A percentile compares a stretch with the other conserved stretches of the same genome.
Conservation (phyloP, 2,888 invertebrate species). For the Gastracanthus pulcherrimus region DNA sequence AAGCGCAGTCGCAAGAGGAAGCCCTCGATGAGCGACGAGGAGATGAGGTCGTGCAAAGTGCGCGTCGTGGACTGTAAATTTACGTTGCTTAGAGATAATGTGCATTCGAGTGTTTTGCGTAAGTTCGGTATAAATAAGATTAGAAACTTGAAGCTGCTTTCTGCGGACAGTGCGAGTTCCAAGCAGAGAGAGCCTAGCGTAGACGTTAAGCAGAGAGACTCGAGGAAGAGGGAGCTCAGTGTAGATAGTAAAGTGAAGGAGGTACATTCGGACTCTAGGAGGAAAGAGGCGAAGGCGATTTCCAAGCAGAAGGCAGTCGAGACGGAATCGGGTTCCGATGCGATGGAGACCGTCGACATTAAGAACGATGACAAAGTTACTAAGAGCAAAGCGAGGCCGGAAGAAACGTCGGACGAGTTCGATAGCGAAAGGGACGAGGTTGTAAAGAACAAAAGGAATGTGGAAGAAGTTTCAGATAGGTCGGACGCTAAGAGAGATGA, state of each 20-base stretch:
- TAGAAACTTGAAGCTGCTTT: conserved; percentile 26
- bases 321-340: not conserved
- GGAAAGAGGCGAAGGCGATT: not conserved
- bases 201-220: not conserved
- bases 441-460: no score
- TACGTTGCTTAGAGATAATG: conserved; percentile 63
- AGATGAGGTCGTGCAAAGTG: conserved; percentile 71
- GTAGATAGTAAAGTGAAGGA: not conserved
- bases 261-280: not conserved
- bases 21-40: conserved; percentile 54
- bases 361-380: no score
- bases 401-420: no score
- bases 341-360: no score
- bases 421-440: no score
- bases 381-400: no score
- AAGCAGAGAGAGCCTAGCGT: conserved; percentile 16
- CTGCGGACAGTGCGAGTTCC: conserved; percentile 1
- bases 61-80: conserved; percentile 69
- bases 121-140: conserved; percentile 66
- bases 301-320: not conserved
- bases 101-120: conserved; percentile 59
- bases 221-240: not conserved
- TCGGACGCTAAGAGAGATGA: no score
- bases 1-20: conserved; percentile 56
- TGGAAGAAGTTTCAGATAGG: no score